phyloP scores from a whole-genome alignment of 2,888 invertebrate species.

The Pyrochroa serraticornis region DNA sequence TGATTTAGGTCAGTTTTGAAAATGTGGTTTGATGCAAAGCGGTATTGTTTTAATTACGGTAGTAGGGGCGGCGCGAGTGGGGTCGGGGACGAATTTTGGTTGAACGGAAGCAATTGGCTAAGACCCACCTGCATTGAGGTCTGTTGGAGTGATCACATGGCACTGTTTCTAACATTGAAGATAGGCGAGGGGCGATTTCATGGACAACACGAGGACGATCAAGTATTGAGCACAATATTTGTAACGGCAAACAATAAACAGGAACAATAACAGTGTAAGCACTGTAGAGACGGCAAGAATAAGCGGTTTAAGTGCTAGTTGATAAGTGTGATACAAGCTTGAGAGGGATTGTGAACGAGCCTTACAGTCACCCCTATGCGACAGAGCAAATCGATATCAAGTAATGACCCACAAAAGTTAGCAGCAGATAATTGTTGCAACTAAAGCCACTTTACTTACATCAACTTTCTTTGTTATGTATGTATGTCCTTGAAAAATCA shows the following conservation, averaged over 20 bases:
- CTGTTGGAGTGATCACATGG: constrained; percentile 50
- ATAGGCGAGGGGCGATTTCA: constrained; percentile 44
- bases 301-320: constrained; percentile 44
- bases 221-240: constrained; percentile 34
- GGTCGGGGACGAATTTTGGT: constrained; percentile 5
- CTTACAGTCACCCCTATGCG: constrained; percentile 56
- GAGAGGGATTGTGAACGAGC: constrained; percentile 50
- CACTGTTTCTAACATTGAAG: constrained; percentile 52
- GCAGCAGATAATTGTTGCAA: constrained; percentile 34
- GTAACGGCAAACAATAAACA: constrained; percentile 34
- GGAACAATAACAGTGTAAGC: constrained; percentile 42
- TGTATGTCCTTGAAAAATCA: constrained; percentile 57
- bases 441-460: constrained; percentile 52
- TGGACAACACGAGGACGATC: constrained; percentile 42
- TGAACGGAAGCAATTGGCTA: constrained; percentile 34
- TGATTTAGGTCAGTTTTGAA: background rate
- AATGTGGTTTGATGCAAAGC: background rate
- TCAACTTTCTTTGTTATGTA: constrained; percentile 56
- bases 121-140: constrained; percentile 53
- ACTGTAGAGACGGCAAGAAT: constrained; percentile 48
- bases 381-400: constrained; percentile 57
- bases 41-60: background rate
- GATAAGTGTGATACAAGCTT: constrained; percentile 44
- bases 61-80: background rate
- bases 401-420: constrained; percentile 55